Conservation (phyloP, 2,888 invertebrate species). For the Melipona bicolor region DNA sequence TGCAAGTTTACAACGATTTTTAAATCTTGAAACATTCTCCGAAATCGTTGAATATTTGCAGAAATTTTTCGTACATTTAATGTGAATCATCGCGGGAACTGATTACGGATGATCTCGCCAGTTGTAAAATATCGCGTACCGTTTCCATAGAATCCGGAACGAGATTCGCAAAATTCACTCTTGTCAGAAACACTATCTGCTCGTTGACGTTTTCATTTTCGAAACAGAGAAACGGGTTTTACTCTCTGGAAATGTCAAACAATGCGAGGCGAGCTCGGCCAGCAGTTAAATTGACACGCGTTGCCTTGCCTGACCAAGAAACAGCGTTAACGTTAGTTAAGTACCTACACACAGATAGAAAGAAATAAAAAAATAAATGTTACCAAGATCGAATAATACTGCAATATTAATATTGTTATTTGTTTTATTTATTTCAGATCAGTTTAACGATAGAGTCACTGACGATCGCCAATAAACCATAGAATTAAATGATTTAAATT, state of each 20-base stretch:
- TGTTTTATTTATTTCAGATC: too few species aligned
- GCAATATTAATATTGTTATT: not conserved
- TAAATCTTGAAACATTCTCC: too few species aligned
- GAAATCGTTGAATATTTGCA: too few species aligned
- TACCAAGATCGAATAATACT: too few species aligned
- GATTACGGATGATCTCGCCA: not conserved
- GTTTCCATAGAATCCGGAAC: not conserved
- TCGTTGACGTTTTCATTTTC: conserved; percentile 14
- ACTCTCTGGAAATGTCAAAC: conserved; percentile 9
- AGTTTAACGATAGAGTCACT: too few species aligned
- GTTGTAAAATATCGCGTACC: not conserved
- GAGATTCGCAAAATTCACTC: not conserved
- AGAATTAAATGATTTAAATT: too few species aligned
- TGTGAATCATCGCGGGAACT: not conserved
- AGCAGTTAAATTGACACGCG: not conserved
- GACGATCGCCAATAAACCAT: too few species aligned
- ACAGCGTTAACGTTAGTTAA: not conserved
- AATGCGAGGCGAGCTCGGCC: not conserved
- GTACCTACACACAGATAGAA: not conserved
- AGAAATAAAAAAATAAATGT: too few species aligned
- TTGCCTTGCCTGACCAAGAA: not conserved
- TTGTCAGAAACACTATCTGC: not conserved
- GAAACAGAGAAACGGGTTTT: not conserved
- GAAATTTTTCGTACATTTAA: too few species aligned
- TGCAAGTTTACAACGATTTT: too few species aligned